Evolutionary conservation across 2,888 invertebrate species (phyloP).

Genomic region (Monochamus alternatus): DNA sequence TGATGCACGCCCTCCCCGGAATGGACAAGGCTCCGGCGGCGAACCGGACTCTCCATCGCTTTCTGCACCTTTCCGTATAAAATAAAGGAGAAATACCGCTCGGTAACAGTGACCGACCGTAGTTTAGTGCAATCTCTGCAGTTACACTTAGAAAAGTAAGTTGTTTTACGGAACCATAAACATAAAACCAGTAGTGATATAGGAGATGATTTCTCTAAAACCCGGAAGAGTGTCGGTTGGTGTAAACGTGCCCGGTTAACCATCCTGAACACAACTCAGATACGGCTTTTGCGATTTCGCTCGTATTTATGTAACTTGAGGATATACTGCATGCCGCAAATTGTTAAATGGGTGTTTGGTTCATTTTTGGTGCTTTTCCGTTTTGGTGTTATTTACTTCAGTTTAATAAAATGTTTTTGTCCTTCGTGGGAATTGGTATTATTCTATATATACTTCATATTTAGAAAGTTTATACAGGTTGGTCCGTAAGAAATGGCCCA

Average conservation of each 20-base stretch:
- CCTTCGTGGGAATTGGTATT: too few relatives aligned
- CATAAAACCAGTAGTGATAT: slow-evolving; percentile 36
- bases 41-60: slow-evolving; percentile 26
- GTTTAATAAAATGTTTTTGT: too few relatives aligned
- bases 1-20: slow-evolving; percentile 51
- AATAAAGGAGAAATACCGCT: slow-evolving; percentile 34
- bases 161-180: slow-evolving; percentile 40
- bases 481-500: too few relatives aligned
- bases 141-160: slow-evolving; percentile 41
- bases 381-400: too few relatives aligned
- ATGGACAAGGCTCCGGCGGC: slow-evolving; percentile 47
- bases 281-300: slow-evolving; percentile 15
- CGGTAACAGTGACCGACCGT: slow-evolving; percentile 46
- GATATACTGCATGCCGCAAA: background rate
- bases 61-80: slow-evolving; percentile 37
- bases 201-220: slow-evolving; percentile 35
- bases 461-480: too few relatives aligned
- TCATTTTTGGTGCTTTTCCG: background rate
- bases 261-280: slow-evolving; percentile 10
- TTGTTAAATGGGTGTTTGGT: background rate
- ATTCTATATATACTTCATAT: too few relatives aligned
- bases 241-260: slow-evolving; percentile 32
- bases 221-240: slow-evolving; percentile 47
- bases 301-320: slow-evolving; percentile 12
- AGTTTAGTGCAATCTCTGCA: slow-evolving; percentile 32